Base-by-base conservation (phyloP, 2,888 invertebrate genomes). In the Tenthredo livida region DNA sequence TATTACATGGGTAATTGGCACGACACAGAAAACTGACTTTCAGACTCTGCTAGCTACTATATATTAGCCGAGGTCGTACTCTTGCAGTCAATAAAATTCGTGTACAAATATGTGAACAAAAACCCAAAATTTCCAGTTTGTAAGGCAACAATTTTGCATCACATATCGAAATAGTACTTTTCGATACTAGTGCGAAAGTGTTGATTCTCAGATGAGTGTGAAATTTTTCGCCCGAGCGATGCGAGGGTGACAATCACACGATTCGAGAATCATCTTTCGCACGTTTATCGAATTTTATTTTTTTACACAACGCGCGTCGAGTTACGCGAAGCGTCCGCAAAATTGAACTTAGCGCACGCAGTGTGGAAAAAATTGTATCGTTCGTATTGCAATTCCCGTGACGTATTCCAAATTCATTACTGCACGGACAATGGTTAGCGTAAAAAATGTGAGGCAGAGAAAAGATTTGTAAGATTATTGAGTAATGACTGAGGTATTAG, bases 11-110 rank as follows among this genome's bases (percentile, higher is more conserved):
- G 73, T 43, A 40, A 47, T 73, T 73, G 47, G 73, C 73, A 25
- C 40, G 73, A 47, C 9, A 73, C 29, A 43, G 73, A 73, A 73
- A 73, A 73, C 73, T 73, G 43, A 73, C 25, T 21, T 73, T 43
- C 43, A 73, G 40, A 43, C 25, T n/a, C n/a, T 43, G 73, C 47
- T 40, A 21, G 73, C 40, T 40, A n/a, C n/a, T n/a, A n/a, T n/a
- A n/a, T 4, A 47, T 40, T 73, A 9, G 73, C 43, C 21, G 40
- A 21, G 40, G 12, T 43, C 73, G 73, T 25, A 43, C 33, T 67
- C 7, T 73, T 12, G 73, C 25, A 73, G 25, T 47, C 25, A 43
- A 73, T 21, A 43, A 73, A 73, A 43, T 43, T 15, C 43, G 43
- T 43, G 15, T 43, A 25, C n/a, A 73, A 47, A 1, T 73, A 1